Base-by-base conservation (phyloP, 2,797 vertebrate genomes). In the Ataeniobius toweri region DNA sequence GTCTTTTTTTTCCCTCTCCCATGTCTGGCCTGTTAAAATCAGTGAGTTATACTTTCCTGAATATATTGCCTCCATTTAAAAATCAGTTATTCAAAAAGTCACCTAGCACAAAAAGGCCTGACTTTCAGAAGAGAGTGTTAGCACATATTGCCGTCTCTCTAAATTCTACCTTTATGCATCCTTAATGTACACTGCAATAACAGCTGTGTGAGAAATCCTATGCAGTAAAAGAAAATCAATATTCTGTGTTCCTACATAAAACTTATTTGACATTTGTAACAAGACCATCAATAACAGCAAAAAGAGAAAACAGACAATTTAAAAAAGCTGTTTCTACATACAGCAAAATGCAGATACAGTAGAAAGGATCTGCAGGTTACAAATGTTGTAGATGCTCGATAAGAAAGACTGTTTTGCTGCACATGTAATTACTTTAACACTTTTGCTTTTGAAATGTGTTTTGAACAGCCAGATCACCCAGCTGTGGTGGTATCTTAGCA, bases 371-470 rank as follows among this genome's bases (percentile, higher is more conserved):
- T 80, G 73, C 51, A 1, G 78, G 74, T 79, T 67, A 61, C 36
- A 9, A 56, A 74, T 73, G 18, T 76, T 80, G 0, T 14, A 50
- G 20, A 46, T 78, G 74, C 24, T 78, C 70, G 12, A 31, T 77
- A 79, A 73, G 59, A 68, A 80, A 24, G 51, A 67, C 55, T 86
- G 22, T 80, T 36, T 77, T 41, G 78, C 53, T 39, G 61, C 70
- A 70, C 61, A 83, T 80, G 77, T 88, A 86, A 91, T 89, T 83
- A 76, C 71, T 89, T 83, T 80, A 63, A 69, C 85, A 80, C 81
- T 36, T 90, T 80, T 77, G 50, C 82, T 81, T 55, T 46, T 41
- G 53, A 73, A 83, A 85, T 86, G 85, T 72, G 5, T 68, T 85
- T 76, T 88, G 83, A 85, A 76, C 79, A 48, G 44, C 84, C 81